Evolutionary conservation across 1,140 invertebrate species (phyloP), one percentile per base, ranked within the genome.

Genomic region (Drosophila novamexicana): DNA sequence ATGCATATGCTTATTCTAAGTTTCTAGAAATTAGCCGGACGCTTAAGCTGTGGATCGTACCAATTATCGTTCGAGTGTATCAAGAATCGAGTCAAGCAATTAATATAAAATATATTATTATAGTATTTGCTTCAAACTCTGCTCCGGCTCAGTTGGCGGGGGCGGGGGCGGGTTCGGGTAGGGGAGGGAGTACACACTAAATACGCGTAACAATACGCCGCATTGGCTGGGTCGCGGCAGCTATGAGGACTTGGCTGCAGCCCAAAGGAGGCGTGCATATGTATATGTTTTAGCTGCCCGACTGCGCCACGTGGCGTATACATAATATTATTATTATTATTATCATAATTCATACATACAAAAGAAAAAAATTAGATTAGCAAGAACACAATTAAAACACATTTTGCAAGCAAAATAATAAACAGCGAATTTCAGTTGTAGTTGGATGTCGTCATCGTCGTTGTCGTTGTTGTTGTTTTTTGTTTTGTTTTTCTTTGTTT

Each of bases 301-400:
- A 79, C 40, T 53, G 57, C 65, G 47, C 67, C 72, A 44, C 57
- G 42, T 61, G 67, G 49, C 63, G 68, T 82, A 82, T 75, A 88
- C 71, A 77, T 69, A 86, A 53, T 85, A 81, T 47, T 18, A 32
- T 36, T 53, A 14, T 76, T 86, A 72, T 50, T 65, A 77, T 82
- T 66, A 79, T 82, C 61, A 76, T 82, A 82, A 64, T 76, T 79
- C 62, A 73, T 88, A 86, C 63, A 70, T 63, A 75, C 39, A 75
- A 64, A 70, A 57, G 63, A 62, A 73, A 73, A 75, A 76, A 75
- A 68, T 50, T 75, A 18, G 18, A 18, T 58, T 88, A 82, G 82
- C 83, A 83, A 82, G 82, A 85, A 88, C 83, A 85, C 83, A 88
- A 76, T 76, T 59, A 80, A 80, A 86, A 88, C 76, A 72, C 32